phyloP scores from a whole-genome alignment of 2,888 invertebrate genomes.

The Cosmia pyralina region DNA sequence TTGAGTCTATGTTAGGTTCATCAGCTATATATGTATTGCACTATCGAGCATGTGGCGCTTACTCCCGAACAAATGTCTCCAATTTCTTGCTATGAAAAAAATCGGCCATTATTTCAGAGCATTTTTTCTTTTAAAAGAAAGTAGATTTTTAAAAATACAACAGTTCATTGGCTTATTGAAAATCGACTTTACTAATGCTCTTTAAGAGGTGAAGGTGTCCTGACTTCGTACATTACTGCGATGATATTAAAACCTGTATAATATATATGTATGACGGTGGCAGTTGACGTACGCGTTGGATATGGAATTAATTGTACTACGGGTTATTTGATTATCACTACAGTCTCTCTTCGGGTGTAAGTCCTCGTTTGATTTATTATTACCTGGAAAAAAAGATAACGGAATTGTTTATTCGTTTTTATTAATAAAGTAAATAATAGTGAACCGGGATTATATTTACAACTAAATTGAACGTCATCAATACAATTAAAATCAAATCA shows the following conservation, averaged over 20 bases:
- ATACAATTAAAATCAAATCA: too few species aligned
- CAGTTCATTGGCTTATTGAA: too few species aligned
- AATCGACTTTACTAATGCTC: neutral
- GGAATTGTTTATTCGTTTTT: neutral
- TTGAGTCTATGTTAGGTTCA: too few species aligned
- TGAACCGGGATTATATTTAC: neutral
- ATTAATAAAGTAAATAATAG: neutral
- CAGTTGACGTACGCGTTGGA: constrained; percentile 77
- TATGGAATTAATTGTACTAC: constrained; percentile 87
- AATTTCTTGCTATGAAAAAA: neutral
- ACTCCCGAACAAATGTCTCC: neutral
- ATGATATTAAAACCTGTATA: constrained; percentile 31
- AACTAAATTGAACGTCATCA: too few species aligned
- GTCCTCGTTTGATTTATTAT: constrained; percentile 67
- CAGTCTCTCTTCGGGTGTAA: constrained; percentile 70
- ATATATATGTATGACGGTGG: constrained; percentile 63
- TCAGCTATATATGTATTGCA: neutral
- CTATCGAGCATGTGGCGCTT: neutral
- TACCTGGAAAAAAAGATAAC: constrained; percentile 73
- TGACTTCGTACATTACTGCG: constrained; percentile 6
- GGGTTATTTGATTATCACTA: constrained; percentile 74
- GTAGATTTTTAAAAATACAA: too few species aligned
- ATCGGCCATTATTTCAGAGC: neutral
- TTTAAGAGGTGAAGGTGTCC: constrained; percentile 3
- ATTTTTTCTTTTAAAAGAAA: too few species aligned